phyloP scores from a whole-genome alignment of 35 echinoderm and acorn worm species.

The Lytechinus variegatus region DNA sequence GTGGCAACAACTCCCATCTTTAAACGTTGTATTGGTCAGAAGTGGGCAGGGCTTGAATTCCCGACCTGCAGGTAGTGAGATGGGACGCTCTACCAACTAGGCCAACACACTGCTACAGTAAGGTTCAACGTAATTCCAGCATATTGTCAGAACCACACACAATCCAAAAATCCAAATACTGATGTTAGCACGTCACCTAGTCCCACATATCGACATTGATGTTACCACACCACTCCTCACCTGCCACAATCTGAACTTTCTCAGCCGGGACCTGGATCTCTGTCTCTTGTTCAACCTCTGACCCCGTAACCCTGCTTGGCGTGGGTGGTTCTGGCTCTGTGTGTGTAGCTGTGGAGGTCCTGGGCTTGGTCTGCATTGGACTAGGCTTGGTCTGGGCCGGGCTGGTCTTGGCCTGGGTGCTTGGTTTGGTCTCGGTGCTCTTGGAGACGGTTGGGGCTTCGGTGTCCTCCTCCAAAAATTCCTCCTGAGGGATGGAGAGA shows the following conservation, averaged over 20 bases:
- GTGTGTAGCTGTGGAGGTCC: slow-evolving; percentile 23
- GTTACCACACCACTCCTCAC: not conserved
- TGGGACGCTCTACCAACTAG: no score
- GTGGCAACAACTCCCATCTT: no score
- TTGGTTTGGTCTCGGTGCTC: slow-evolving; percentile 23
- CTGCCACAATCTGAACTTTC: slow-evolving; percentile 59
- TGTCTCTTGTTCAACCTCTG: slow-evolving; percentile 50
- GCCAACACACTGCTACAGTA: no score
- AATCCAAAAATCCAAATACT: no score
- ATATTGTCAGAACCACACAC: no score
- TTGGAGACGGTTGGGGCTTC: slow-evolving; percentile 5
- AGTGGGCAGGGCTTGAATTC: no score
- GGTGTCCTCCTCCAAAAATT: not conserved
- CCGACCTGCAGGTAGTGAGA: no score
- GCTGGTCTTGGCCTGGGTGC: slow-evolving; percentile 28
- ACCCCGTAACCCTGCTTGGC: not conserved
- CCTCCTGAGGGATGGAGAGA: not conserved
- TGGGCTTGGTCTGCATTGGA: slow-evolving; percentile 33
- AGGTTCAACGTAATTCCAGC: no score
- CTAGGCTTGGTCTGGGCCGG: not conserved
- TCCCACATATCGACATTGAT: not conserved
- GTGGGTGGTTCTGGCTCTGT: slow-evolving; percentile 35
- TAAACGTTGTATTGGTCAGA: no score
- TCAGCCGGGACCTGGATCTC: slow-evolving; percentile 38
- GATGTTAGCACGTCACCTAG: not conserved